Conservation (phyloP, 30 jellyfish, hydroid and myxozoan genomes). For the Sanderia malayensis region DNA sequence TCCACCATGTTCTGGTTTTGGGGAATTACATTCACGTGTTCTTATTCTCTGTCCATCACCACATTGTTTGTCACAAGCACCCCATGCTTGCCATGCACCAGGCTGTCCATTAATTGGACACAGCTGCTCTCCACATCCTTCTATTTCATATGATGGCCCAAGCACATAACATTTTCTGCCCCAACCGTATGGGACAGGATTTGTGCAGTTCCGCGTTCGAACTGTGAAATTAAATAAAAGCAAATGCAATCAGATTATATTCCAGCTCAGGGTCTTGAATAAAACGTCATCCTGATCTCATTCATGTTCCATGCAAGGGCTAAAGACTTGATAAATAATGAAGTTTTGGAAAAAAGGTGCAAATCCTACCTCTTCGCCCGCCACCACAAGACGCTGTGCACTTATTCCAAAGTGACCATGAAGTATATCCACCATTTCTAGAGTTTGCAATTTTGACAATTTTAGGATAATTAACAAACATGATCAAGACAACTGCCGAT, state of each 20-base stretch:
- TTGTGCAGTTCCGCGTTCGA: slow-evolving; percentile 36
- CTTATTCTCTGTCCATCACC: slow-evolving; percentile 27
- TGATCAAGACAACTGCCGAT: not conserved
- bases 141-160: slow-evolving; percentile 36
- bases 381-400: slow-evolving; percentile 54
- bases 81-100: slow-evolving; percentile 49
- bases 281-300: no score
- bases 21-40: slow-evolving; percentile 33
- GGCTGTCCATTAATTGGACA: slow-evolving; percentile 51
- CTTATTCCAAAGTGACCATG: slow-evolving; percentile 30
- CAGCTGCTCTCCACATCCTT: not conserved
- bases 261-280: no score
- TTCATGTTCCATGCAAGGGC: no score
- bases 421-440: slow-evolving; percentile 45
- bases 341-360: no score
- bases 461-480: slow-evolving; percentile 7
- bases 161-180: slow-evolving; percentile 16
- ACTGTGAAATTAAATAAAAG: no score
- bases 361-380: slow-evolving; percentile 58
- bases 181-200: slow-evolving; percentile 42
- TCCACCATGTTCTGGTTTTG: slow-evolving; percentile 48
- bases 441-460: slow-evolving; percentile 14
- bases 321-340: no score
- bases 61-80: slow-evolving; percentile 45
- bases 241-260: no score